Percentiles rank a stretch among this genome's conserved stretches.
Evolutionary conservation across 2,113 vertebrate genomes (phyloP).

Genomic region (Ceyx cyanopectus): DNA sequence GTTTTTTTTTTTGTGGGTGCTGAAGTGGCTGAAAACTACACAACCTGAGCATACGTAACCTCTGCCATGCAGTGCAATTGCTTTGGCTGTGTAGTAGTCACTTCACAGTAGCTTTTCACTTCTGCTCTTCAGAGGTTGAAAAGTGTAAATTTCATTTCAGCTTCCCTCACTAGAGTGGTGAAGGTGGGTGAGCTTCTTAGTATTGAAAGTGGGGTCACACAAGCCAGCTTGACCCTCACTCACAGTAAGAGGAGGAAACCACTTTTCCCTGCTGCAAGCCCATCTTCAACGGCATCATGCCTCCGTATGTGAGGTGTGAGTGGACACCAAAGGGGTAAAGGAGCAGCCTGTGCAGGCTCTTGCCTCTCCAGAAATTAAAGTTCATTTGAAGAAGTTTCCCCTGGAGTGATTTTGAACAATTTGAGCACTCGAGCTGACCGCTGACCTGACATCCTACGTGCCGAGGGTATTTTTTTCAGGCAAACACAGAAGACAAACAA

Average conservation of each 20-base stretch:
- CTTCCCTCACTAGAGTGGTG: neutral
- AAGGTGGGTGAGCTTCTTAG: neutral
- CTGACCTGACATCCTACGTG: neutral
- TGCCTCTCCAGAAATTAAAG: neutral
- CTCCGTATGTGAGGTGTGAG: neutral
- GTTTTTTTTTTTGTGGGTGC: neutral
- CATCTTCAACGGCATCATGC: accelerated
- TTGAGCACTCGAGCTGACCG: neutral
- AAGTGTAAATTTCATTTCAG: neutral
- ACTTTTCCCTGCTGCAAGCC: neutral
- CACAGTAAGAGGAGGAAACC: accelerated
- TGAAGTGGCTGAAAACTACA: neutral
- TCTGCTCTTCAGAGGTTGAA: neutral
- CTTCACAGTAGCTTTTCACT: neutral
- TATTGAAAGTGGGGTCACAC: neutral
- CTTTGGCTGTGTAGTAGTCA: neutral
- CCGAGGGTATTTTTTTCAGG: neutral
- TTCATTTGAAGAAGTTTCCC: neutral
- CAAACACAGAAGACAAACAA: neutral
- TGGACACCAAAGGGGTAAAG: neutral
- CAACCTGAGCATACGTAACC: neutral
- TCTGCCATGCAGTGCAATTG: neutral
- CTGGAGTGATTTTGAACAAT: neutral
- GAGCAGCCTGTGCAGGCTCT: neutral
- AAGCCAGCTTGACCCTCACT: accelerated